Evolutionary conservation across 2,113 vertebrate species (phyloP).

Genomic region (Pseudopipra pipra): DNA sequence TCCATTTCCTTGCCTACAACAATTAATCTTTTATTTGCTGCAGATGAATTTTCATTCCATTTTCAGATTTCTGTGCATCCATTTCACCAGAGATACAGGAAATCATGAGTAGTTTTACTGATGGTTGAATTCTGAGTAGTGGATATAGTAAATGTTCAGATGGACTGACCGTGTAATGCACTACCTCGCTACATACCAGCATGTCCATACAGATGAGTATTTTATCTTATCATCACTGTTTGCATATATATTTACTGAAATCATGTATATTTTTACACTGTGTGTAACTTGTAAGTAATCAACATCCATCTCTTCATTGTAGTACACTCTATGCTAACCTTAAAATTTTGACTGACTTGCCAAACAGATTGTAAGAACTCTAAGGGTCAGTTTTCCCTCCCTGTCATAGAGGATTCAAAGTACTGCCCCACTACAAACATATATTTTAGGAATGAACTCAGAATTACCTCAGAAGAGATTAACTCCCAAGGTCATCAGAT

Average conservation of each 20-base stretch:
- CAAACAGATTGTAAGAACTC: not conserved
- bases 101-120: not conserved
- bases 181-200: not conserved
- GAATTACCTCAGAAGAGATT: conserved; percentile 1
- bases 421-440: not conserved
- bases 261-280: not conserved
- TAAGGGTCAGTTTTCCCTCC: not conserved
- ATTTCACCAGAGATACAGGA: not conserved
- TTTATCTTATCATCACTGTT: not conserved
- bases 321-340: not conserved
- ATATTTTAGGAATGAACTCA: not conserved
- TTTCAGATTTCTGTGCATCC: not conserved
- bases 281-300: not conserved
- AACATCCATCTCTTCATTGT: not conserved
- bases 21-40: not conserved
- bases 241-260: not conserved
- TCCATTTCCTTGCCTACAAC: not conserved
- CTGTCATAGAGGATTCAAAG: not conserved
- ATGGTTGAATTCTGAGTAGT: not conserved
- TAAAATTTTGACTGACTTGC: not conserved
- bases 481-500: not conserved
- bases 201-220: not conserved
- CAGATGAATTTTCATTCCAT: not conserved
- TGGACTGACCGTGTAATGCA: not conserved
- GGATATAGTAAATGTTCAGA: not conserved